Base-by-base conservation (phyloP, 2,888 invertebrate genomes). In the Temnothorax ravouxi region DNA sequence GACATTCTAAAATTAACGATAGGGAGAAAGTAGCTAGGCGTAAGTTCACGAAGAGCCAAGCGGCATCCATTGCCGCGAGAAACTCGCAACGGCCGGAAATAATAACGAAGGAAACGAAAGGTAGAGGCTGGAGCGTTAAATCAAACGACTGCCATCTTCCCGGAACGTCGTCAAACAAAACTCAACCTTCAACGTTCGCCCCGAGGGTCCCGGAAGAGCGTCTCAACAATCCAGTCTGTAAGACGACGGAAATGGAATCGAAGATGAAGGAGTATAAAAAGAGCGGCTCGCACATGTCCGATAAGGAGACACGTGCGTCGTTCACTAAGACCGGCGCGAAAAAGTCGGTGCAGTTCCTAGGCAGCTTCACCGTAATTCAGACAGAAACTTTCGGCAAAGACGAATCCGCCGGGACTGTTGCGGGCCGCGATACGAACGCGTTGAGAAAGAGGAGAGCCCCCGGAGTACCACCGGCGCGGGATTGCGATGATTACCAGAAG, bases 271-370 rank as follows among this genome's bases (percentile, higher is more conserved):
- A 44, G 15, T n/a, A 38, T 2, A 25, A 29, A 38, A 62, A 29
- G 21, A 79, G 6, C 6, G 44, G 2, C 29, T 52, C 41, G 25
- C 25, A 15, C 0, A 52, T 52, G 25, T 21, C 50, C 18, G 52
- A 50, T n/a, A 21, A 41, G 3, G 21, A 76, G 29, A 67, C 61
- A 29, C 38, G 34, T 71, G 34, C 21, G 82, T 81, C 74, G 34
- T 29, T 77, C 11, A 75, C 89, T 4, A 89, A 87, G 29, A 52
- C 72, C 21, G 89, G 91, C 52, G 83, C 88, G 34, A 93, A 90
- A 79, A 94, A 93, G 77, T 92, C 91, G 61, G 93, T 94, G 88
- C 92, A 93, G 85, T 93, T 94, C 83, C 87, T 90, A 87, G 75
- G 88, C 89, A 82, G 88, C 85, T 90, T 88, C 67, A 90, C 88